phyloP scores from a whole-genome alignment of 2,113 vertebrate genomes.

The Phylloscopus trochiloides region DNA sequence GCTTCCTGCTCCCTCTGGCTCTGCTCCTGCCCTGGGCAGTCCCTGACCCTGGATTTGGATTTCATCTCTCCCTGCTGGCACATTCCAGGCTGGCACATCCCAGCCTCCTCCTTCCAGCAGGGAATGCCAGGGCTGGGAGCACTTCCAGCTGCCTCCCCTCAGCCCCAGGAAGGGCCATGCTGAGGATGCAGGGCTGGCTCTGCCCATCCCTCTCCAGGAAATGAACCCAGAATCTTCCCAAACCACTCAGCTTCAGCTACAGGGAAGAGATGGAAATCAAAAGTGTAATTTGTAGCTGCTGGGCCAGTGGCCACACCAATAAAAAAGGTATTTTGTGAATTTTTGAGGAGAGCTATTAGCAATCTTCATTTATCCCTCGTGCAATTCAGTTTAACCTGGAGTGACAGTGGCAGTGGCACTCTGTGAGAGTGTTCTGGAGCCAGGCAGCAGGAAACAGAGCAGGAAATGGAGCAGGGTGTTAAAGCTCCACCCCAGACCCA shows the following conservation, averaged over 20 bases:
- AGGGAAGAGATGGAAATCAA: neutral
- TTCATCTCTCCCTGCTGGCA: neutral
- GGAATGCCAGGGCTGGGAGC: neutral
- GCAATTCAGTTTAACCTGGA: neutral
- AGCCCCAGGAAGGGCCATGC: neutral
- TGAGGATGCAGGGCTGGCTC: neutral
- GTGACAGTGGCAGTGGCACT: neutral
- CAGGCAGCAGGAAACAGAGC: neutral
- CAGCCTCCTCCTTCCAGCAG: neutral
- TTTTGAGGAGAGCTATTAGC: neutral
- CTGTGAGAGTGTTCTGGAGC: neutral
- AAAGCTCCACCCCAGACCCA: neutral
- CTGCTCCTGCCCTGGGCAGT: neutral
- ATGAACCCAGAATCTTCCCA: neutral
- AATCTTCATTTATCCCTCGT: neutral
- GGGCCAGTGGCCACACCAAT: neutral
- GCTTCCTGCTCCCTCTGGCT: neutral
- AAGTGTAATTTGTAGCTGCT: neutral
- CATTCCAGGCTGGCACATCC: neutral
- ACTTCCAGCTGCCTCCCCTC: neutral
- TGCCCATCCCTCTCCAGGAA: neutral
- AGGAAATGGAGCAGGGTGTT: neutral
- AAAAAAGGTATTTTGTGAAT: neutral
- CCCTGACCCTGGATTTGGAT: rapidly evolving
- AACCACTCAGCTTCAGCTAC: neutral